phyloP scores from a whole-genome alignment of 2,113 vertebrate genomes.

The Gavialis gangeticus region DNA sequence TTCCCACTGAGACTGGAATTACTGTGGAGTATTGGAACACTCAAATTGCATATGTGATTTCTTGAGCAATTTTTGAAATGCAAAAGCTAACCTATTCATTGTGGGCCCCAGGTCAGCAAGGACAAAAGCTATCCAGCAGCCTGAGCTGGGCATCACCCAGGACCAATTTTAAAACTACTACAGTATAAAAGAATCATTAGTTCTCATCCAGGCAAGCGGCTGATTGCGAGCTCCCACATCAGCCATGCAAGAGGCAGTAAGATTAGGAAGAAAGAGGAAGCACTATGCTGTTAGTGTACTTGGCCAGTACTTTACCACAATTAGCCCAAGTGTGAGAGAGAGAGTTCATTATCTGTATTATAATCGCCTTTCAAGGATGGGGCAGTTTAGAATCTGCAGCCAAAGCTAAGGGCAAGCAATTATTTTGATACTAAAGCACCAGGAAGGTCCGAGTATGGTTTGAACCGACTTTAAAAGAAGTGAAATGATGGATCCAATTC shows the following conservation, averaged over 20 bases:
- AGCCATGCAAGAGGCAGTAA: neutral
- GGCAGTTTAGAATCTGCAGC: neutral
- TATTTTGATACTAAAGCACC: neutral
- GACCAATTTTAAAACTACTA: neutral
- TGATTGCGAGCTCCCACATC: accelerated
- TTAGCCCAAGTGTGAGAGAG: accelerated
- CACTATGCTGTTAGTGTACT: neutral
- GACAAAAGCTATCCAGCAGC: neutral
- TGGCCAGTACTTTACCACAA: neutral
- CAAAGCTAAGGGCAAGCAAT: neutral
- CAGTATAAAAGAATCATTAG: neutral
- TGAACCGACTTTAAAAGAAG: neutral
- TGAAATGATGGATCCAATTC: neutral
- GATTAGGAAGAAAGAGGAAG: conserved; percentile 37
- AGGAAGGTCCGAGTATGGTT: neutral
- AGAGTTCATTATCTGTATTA: neutral
- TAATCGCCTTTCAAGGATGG: accelerated
- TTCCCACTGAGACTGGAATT: neutral
- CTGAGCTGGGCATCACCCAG: neutral
- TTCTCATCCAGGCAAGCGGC: neutral
- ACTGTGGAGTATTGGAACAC: neutral
- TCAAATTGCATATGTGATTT: conserved; percentile 41
- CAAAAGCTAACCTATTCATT: neutral
- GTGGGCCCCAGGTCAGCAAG: neutral
- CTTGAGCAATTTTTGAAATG: neutral